A percentile compares a stretch with the other conserved stretches of the same genome.
Evolutionary conservation across 2,113 vertebrate genomes (phyloP).

Genomic region (Chaetura pelagica): DNA sequence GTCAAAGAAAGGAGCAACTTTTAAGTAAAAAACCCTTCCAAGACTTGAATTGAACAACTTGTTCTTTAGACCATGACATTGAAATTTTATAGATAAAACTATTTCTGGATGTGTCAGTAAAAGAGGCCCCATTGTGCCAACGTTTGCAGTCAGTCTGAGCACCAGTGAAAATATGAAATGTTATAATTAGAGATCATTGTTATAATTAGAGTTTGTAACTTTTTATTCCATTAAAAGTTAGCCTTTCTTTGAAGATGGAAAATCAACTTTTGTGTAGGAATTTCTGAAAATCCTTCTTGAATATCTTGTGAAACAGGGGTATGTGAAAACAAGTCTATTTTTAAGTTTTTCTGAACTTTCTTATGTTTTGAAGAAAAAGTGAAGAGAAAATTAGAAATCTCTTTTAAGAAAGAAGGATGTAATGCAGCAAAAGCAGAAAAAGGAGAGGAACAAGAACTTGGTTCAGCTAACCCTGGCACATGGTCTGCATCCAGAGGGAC

Average conservation of each 20-base stretch:
- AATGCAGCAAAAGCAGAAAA: neutral
- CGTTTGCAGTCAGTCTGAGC: constrained; percentile 19
- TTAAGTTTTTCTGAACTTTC: neutral
- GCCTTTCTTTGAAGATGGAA: neutral
- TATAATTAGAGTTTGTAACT: constrained; percentile 35
- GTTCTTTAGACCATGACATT: neutral
- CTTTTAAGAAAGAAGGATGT: neutral
- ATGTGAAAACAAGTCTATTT: neutral
- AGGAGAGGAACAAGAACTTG: rapidly evolving
- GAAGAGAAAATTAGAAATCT: neutral
- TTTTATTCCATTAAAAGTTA: constrained; percentile 28
- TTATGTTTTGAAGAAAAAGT: neutral
- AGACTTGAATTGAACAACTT: constrained; percentile 14
- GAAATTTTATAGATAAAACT: constrained; percentile 15
- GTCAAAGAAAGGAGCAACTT: neutral
- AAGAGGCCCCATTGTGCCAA: constrained; percentile 26
- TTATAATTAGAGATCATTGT: constrained; percentile 12
- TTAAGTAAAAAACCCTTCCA: constrained; percentile 16
- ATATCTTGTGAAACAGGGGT: neutral
- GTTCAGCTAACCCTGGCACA: neutral
- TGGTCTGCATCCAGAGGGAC: neutral
- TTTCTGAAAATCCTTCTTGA: neutral
- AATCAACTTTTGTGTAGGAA: neutral
- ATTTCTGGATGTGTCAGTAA: constrained; percentile 33
- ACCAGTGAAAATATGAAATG: constrained; percentile 20